A percentile compares a stretch with the other conserved stretches of the same genome.
phyloP scores from a whole-genome alignment of 2,113 vertebrate genomes.

The Furnarius figulus region DNA sequence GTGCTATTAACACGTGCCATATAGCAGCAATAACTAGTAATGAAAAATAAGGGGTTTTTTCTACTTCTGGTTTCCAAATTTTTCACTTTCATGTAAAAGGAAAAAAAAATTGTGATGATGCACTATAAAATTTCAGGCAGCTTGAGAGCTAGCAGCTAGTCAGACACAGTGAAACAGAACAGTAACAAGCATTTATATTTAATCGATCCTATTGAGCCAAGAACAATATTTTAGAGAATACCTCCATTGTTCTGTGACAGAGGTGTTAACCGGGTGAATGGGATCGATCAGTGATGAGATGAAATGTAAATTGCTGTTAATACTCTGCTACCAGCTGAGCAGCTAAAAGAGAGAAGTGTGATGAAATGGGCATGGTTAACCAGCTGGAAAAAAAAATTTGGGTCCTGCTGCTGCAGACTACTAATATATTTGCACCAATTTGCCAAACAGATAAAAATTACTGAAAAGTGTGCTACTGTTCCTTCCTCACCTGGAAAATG shows the following conservation, averaged over 20 bases:
- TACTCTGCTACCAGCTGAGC: not conserved
- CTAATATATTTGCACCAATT: not conserved
- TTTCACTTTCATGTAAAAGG: not conserved
- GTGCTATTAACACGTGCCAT: not conserved
- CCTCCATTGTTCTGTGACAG: constrained; percentile 41
- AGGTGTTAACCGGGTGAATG: constrained; percentile 32
- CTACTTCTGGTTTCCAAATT: not conserved
- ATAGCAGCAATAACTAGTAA: not conserved
- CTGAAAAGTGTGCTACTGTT: not conserved
- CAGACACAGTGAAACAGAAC: not conserved
- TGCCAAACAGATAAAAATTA: not conserved
- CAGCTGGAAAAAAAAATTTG: not conserved
- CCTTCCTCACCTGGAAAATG: not conserved
- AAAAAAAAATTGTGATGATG: not conserved
- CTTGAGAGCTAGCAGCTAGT: not conserved
- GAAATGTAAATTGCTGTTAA: constrained; percentile 56
- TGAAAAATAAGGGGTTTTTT: not conserved
- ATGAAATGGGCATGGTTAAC: not conserved
- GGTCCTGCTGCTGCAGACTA: not conserved
- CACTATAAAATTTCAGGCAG: not conserved
- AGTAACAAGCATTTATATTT: constrained; percentile 29
- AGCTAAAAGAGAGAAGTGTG: not conserved
- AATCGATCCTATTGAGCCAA: constrained; percentile 22
- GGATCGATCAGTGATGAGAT: constrained; percentile 34
- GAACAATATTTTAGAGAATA: constrained; percentile 53